Conservation (phyloP, 2,113 vertebrate genomes). For the Tyto alba region DNA sequence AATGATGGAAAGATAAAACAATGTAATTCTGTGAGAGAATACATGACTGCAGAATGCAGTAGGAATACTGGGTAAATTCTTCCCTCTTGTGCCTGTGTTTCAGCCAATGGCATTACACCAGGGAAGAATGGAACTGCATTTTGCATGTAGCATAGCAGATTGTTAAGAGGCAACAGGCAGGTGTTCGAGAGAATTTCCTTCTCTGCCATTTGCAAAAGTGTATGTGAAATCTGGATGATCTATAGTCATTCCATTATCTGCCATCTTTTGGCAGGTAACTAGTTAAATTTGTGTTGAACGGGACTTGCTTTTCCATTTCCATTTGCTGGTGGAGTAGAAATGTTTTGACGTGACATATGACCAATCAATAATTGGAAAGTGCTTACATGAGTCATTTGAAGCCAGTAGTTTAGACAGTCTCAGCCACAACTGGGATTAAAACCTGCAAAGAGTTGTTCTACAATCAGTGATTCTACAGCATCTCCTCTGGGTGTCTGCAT, state of each 20-base stretch:
- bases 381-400: slow-evolving; percentile 27
- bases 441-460: not conserved
- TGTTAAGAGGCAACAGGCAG: not conserved
- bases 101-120: not conserved
- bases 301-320: slow-evolving; percentile 5
- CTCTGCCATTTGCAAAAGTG: not conserved
- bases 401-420: not conserved
- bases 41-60: not conserved
- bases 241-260: not conserved
- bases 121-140: not conserved
- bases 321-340: slow-evolving; percentile 23
- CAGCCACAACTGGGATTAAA: not conserved
- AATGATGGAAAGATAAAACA: not conserved
- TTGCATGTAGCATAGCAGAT: not conserved
- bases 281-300: not conserved
- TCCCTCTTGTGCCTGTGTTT: not conserved
- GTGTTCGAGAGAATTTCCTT: not conserved
- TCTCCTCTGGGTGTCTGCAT: slow-evolving; percentile 6
- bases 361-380: not conserved
- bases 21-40: not conserved
- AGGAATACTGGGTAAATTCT: not conserved
- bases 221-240: not conserved
- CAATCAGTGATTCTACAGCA: not conserved
- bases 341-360: not conserved
- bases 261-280: not conserved